Evolutionary conservation across 1,140 invertebrate species (phyloP).

Genomic region (Drosophila suzukii): DNA sequence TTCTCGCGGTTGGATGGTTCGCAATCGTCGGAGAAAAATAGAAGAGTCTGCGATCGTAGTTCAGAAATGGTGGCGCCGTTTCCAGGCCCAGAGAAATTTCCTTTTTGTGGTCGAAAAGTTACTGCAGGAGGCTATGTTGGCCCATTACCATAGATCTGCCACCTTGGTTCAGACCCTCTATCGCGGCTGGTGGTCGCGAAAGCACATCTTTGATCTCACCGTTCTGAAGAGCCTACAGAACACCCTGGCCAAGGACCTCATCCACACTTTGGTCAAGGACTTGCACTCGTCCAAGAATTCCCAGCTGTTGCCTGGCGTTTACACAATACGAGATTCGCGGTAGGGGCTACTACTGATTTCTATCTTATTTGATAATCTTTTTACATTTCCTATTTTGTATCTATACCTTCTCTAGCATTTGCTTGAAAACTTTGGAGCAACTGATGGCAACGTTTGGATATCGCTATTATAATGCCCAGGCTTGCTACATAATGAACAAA

Average conservation of each 20-base stretch:
- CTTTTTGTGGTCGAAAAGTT: background rate
- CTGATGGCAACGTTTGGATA: slow-evolving; percentile 5
- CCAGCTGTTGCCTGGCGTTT: slow-evolving; percentile 10
- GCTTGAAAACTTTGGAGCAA: background rate
- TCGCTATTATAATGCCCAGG: slow-evolving; percentile 17
- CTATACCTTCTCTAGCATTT: background rate
- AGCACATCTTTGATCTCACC: slow-evolving; percentile 29
- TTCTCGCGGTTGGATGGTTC: slow-evolving; percentile 40
- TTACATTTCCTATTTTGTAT: background rate
- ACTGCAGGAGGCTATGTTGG: slow-evolving; percentile 1
- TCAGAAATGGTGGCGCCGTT: slow-evolving; percentile 53
- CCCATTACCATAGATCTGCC: slow-evolving; percentile 8
- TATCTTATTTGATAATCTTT: background rate
- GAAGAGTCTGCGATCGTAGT: slow-evolving; percentile 9
- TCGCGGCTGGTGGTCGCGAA: slow-evolving; percentile 62
- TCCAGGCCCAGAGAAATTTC: background rate
- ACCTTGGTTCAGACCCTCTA: slow-evolving; percentile 49
- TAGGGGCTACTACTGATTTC: background rate
- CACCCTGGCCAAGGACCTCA: background rate
- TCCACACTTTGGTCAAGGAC: background rate
- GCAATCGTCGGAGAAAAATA: rapidly evolving
- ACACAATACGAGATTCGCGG: background rate
- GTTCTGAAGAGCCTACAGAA: slow-evolving; percentile 6
- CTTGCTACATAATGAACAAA: slow-evolving; percentile 11
- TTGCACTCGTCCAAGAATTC: background rate